Conservation (phyloP, 2,888 invertebrate genomes). For the Encarsia formosa region DNA sequence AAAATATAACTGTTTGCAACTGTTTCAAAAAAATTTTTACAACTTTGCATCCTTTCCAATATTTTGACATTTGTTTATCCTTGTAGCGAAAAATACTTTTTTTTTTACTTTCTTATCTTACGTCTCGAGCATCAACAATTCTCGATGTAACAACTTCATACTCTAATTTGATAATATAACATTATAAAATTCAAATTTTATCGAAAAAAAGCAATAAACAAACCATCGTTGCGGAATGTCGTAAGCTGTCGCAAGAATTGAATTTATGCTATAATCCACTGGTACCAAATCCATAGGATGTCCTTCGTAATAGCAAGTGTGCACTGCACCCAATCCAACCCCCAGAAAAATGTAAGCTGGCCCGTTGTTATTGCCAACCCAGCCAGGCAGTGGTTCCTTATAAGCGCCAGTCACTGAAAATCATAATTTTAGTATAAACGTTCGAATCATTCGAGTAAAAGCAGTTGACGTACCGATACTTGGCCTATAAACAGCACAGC, state of each 20-base stretch:
- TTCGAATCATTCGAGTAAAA: neutral
- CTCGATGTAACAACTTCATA: too few species aligned
- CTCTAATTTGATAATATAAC: too few species aligned
- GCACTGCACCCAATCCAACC: conserved; percentile 30
- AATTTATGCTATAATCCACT: conserved; percentile 35
- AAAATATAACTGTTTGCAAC: too few species aligned
- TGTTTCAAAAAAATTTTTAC: too few species aligned
- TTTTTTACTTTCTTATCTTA: too few species aligned
- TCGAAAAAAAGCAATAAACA: too few species aligned
- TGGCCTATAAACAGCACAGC: conserved; percentile 36
- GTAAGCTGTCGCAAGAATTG: conserved; percentile 34
- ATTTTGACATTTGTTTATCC: too few species aligned
- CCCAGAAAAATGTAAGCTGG: conserved; percentile 21
- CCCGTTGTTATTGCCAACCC: conserved; percentile 32
- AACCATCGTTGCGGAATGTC: conserved; percentile 29
- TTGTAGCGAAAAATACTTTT: too few species aligned
- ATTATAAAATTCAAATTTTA: too few species aligned
- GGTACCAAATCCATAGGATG: conserved; percentile 33
- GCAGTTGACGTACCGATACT: conserved; percentile 30
- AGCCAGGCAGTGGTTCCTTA: conserved; percentile 32
- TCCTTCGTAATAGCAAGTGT: conserved; percentile 15
- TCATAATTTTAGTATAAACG: neutral
- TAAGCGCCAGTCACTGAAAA: conserved; percentile 31
- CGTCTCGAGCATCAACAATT: too few species aligned
- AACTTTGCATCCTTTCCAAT: too few species aligned